phyloP scores from a whole-genome alignment of 1,140 invertebrate genomes.

The Drosophila nasuta region DNA sequence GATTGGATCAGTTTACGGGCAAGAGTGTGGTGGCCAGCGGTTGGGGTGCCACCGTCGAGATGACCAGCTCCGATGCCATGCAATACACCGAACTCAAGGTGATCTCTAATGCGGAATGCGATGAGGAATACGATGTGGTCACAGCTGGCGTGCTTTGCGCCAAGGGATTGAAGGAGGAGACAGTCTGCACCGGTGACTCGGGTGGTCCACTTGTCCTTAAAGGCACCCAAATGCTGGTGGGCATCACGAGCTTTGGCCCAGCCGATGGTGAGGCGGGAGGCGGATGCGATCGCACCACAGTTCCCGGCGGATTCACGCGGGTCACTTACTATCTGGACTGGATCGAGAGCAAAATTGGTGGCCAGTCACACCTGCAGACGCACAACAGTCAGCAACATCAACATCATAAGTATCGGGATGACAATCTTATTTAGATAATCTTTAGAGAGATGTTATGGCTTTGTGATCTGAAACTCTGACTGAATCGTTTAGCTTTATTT shows the following conservation, averaged over 20 bases:
- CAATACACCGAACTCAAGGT: slow-evolving; percentile 81
- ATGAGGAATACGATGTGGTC: slow-evolving; percentile 78
- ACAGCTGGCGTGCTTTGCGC: slow-evolving; percentile 75
- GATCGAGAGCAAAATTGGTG: slow-evolving; percentile 78
- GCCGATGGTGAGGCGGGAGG: slow-evolving; percentile 67
- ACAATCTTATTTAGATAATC: slow-evolving; percentile 60
- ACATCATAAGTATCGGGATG: slow-evolving; percentile 56
- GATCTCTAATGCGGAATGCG: slow-evolving; percentile 76
- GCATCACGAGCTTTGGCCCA: slow-evolving; percentile 80
- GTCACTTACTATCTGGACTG: slow-evolving; percentile 80
- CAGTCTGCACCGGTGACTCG: slow-evolving; percentile 79
- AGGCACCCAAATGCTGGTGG: slow-evolving; percentile 74
- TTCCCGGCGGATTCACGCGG: slow-evolving; percentile 78
- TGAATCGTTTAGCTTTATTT: slow-evolving; percentile 75
- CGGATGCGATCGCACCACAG: slow-evolving; percentile 73
- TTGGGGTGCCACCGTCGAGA: slow-evolving; percentile 77
- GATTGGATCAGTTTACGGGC: slow-evolving; percentile 66
- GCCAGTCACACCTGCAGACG: slow-evolving; percentile 15
- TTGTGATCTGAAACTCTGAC: slow-evolving; percentile 47
- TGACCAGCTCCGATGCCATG: slow-evolving; percentile 74
- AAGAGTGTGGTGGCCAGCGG: slow-evolving; percentile 77
- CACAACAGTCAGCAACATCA: slow-evolving; percentile 34
- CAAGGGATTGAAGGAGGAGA: slow-evolving; percentile 78
- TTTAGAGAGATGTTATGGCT: slow-evolving; percentile 1
- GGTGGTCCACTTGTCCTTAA: slow-evolving; percentile 78